Conservation (phyloP, 2,797 vertebrate species). For the Phyllotis vaccarum region DNA sequence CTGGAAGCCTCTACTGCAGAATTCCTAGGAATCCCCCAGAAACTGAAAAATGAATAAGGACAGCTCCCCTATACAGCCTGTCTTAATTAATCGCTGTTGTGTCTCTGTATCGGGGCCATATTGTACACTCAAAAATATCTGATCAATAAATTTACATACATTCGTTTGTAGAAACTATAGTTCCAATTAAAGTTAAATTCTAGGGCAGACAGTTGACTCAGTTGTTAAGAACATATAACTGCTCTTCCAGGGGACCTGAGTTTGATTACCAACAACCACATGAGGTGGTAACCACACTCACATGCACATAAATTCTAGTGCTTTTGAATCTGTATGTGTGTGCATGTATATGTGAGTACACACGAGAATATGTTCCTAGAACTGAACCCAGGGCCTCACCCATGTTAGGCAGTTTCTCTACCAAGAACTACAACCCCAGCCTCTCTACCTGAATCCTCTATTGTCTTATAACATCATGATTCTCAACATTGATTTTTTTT, state of each 20-base stretch:
- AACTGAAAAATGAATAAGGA: no score
- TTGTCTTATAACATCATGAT: not conserved
- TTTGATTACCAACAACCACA: not conserved
- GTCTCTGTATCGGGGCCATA: not conserved
- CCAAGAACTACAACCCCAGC: not conserved
- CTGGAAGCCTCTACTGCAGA: not conserved
- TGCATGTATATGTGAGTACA: no score
- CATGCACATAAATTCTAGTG: no score
- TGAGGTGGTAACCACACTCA: not conserved
- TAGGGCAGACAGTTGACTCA: not conserved
- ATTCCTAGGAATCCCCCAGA: not conserved
- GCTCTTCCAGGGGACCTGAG: not conserved
- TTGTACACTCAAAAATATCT: not conserved
- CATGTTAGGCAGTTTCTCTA: not conserved
- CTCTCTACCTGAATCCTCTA: not conserved
- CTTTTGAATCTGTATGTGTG: no score
- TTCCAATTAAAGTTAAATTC: not conserved
- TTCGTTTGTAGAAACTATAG: not conserved
- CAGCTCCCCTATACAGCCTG: not conserved
- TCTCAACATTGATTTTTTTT: not conserved
- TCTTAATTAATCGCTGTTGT: not conserved
- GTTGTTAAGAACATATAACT: not conserved
- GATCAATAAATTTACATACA: not conserved
- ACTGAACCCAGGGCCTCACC: not conserved
- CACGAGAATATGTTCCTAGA: not conserved